A percentile compares a stretch with the other conserved stretches of the same genome.
Conservation (phyloP, 2,113 vertebrate species). For the Callorhinus ursinus region DNA sequence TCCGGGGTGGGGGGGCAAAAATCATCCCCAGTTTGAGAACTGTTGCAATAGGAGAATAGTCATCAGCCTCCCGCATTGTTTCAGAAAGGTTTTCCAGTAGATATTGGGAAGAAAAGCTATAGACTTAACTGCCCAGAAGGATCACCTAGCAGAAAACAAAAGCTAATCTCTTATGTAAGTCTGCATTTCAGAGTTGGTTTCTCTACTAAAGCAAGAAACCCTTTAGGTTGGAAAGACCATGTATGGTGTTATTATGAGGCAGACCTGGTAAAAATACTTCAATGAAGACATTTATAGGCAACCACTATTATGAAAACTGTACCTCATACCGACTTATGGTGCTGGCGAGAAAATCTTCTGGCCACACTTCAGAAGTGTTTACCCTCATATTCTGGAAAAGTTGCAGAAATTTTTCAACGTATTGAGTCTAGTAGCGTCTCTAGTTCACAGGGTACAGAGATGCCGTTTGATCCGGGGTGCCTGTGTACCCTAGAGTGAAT, state of each 20-base stretch:
- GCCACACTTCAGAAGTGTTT: not conserved
- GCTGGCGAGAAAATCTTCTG: not conserved
- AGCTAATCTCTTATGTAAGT: not conserved
- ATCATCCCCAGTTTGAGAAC: not conserved
- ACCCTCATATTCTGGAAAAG: conserved; percentile 12
- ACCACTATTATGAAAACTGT: not conserved
- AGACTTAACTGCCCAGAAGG: not conserved
- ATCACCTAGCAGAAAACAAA: not conserved
- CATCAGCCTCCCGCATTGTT: not conserved
- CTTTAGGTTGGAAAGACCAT: not conserved
- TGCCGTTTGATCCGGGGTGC: conserved; percentile 20
- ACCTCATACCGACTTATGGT: not conserved
- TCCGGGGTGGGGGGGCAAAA: not conserved
- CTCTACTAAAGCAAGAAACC: not conserved
- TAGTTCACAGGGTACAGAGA: not conserved
- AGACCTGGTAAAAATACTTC: not conserved
- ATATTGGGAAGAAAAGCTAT: not conserved
- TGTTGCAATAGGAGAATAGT: not conserved
- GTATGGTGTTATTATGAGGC: not conserved
- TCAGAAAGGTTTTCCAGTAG: not conserved
- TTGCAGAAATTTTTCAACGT: not conserved
- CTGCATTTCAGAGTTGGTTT: not conserved
- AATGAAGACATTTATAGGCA: not conserved
- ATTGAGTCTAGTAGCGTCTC: not conserved
- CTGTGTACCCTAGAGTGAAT: not conserved